Percentiles rank a stretch among this genome's conserved stretches.
These are phyloP conservation scores for Hyles lineata DNA, from an alignment of 2,888 invertebrate genomes.

Conservation along the genomic window DNA sequence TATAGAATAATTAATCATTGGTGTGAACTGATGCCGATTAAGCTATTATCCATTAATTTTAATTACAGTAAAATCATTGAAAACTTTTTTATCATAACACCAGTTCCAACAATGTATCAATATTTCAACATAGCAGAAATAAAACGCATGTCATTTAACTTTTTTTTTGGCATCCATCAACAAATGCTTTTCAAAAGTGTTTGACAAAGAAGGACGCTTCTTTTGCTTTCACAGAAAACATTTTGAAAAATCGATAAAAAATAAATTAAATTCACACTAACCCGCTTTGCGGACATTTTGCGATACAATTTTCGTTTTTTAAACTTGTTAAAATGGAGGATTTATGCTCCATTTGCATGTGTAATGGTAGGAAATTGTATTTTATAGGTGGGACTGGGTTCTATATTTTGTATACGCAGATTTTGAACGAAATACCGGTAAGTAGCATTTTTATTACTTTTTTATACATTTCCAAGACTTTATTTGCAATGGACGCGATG, in stretches of 20 bases:
- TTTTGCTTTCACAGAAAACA: conserved; percentile 3
- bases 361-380: conserved; percentile 61
- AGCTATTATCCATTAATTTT: too few relatives aligned
- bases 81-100: too few relatives aligned
- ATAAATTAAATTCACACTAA: conserved; percentile 10
- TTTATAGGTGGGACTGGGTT: conserved; percentile 61
- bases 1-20: too few relatives aligned
- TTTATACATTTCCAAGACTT: not conserved
- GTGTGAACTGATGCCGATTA: too few relatives aligned
- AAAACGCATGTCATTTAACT: not conserved
- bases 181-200: conserved; percentile 3
- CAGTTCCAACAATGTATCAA: too few relatives aligned
- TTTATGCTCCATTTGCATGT: conserved; percentile 67
- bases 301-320: not conserved
- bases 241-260: conserved; percentile 23
- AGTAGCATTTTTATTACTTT: conserved; percentile 36
- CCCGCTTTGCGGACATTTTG: not conserved
- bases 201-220: conserved; percentile 24
- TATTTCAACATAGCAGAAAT: not conserved
- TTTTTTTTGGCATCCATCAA: not conserved
- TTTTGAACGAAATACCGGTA: conserved; percentile 73
- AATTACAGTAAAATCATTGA: too few relatives aligned
- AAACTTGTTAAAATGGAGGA: conserved; percentile 65
- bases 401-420: conserved; percentile 63
- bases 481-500: not conserved